These are phyloP conservation scores for Oncorhynchus kisutch DNA, from an alignment of 2,113 vertebrate species.

Conservation along the genomic window DNA sequence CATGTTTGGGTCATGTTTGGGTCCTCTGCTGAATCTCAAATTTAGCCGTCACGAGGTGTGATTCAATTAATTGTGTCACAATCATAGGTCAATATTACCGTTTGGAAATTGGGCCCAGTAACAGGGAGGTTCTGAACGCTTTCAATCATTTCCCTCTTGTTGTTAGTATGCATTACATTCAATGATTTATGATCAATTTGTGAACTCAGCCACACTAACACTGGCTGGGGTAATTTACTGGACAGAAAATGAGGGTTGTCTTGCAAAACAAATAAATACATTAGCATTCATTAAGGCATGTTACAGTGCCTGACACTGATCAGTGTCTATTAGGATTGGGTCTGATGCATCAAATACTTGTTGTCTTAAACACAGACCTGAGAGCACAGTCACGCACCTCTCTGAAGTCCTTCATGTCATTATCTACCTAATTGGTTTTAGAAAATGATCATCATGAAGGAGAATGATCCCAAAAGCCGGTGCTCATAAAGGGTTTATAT, in stretches of 20 bases:
- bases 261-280: constrained; percentile 48
- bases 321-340: constrained; percentile 40
- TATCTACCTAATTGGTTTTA: constrained; percentile 28
- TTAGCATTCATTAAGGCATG: constrained; percentile 43
- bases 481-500: neutral
- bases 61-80: constrained; percentile 1
- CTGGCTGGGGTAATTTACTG: constrained; percentile 34
- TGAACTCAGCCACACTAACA: constrained; percentile 38
- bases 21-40: neutral
- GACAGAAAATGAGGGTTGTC: constrained; percentile 41
- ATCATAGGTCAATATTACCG: too few species aligned
- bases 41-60: neutral
- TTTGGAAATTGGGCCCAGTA: too few species aligned
- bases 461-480: constrained; percentile 6
- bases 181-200: constrained; percentile 7
- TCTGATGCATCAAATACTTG: neutral
- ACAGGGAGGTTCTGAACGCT: too few species aligned
- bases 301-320: constrained; percentile 47
- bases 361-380: neutral
- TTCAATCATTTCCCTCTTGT: neutral
- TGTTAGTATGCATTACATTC: neutral
- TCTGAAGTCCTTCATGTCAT: constrained; percentile 23
- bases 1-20: neutral
- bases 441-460: constrained; percentile 31
- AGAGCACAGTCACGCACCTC: neutral